Evolutionary conservation across 1,140 invertebrate species (phyloP).

Genomic region (Hestina assimilis): DNA sequence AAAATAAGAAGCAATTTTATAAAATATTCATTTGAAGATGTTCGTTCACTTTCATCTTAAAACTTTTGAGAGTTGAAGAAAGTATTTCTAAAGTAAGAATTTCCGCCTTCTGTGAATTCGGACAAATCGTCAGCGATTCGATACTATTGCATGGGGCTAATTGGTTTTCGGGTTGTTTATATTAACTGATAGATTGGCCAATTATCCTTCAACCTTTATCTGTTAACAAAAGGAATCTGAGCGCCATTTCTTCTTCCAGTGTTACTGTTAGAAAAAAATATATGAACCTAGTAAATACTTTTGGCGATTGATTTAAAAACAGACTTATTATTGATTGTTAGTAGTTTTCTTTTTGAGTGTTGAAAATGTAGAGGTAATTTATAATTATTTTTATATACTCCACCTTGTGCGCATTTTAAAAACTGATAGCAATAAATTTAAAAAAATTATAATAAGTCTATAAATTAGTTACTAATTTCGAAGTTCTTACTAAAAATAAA

Average conservation of each 20-base stretch:
- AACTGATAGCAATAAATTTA: too few relatives aligned
- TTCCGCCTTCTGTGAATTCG: constrained; percentile 14
- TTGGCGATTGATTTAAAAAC: too few relatives aligned
- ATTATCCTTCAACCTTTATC: constrained; percentile 48
- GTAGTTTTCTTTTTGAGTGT: neutral
- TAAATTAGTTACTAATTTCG: too few relatives aligned
- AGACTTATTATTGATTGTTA: neutral
- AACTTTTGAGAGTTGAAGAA: neutral
- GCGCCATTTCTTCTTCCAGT: neutral
- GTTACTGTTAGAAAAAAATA: too few relatives aligned
- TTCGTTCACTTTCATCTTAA: neutral
- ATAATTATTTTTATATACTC: too few relatives aligned
- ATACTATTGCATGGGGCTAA: constrained; percentile 40
- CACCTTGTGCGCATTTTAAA: too few relatives aligned
- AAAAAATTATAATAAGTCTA: too few relatives aligned
- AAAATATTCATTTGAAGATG: neutral
- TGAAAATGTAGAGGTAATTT: too few relatives aligned
- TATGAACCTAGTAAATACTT: too few relatives aligned
- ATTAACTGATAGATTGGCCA: constrained; percentile 57
- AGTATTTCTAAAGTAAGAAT: neutral
- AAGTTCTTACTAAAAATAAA: too few relatives aligned
- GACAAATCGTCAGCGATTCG: constrained; percentile 40
- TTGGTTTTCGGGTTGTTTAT: constrained; percentile 46
- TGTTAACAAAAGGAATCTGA: neutral
- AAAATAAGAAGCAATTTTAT: too few relatives aligned